phyloP scores from a whole-genome alignment of 2,888 invertebrate genomes.

The Aromia moschata region DNA sequence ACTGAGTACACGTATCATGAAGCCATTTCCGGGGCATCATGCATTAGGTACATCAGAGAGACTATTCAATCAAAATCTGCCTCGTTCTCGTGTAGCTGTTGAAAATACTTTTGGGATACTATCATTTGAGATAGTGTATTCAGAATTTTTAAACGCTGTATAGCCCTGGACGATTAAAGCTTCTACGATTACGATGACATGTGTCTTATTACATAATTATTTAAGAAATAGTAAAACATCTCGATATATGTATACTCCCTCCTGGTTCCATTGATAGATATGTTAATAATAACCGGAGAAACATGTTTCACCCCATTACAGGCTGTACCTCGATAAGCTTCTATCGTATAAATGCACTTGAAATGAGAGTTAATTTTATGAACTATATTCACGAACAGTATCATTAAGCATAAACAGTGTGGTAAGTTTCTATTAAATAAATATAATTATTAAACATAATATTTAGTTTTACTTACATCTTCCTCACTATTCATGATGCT shows the following conservation, averaged over 20 bases:
- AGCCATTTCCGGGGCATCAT: conserved; percentile 49
- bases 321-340: conserved; percentile 6
- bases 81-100: conserved; percentile 9
- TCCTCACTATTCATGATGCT: conserved; percentile 14
- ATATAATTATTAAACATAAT: not conserved
- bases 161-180: conserved; percentile 27
- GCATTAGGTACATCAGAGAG: conserved; percentile 30
- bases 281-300: conserved; percentile 25
- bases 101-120: conserved; percentile 26
- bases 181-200: conserved; percentile 38
- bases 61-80: conserved; percentile 23
- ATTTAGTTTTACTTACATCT: conserved; percentile 13
- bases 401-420: not conserved
- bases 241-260: conserved; percentile 38
- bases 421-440: not conserved
- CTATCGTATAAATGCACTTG: not conserved
- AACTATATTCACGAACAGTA: conserved; percentile 15
- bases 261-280: conserved; percentile 42
- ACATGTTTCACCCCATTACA: conserved; percentile 16
- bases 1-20: conserved; percentile 48
- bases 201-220: conserved; percentile 44
- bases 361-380: conserved; percentile 13
- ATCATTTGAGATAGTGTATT: not conserved
- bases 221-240: conserved; percentile 38
- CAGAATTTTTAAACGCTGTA: conserved; percentile 21